These are phyloP conservation scores for Sciurus vulgaris DNA, from an alignment of 2,797 vertebrate species.

Conservation along the genomic window DNA sequence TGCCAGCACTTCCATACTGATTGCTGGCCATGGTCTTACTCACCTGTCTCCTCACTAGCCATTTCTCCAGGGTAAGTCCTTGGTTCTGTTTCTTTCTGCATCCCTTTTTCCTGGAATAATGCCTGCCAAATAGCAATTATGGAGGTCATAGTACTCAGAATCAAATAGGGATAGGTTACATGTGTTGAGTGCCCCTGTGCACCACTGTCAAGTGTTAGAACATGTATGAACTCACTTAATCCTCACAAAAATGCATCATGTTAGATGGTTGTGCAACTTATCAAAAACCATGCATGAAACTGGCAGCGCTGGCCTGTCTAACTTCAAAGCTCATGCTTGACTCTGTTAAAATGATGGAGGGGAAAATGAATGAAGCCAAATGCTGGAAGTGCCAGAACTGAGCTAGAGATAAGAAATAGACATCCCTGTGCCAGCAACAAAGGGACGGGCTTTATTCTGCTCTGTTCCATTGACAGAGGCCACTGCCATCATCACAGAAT, in stretches of 20 bases:
- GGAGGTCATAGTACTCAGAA: background rate
- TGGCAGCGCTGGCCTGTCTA: background rate
- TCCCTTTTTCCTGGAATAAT: background rate
- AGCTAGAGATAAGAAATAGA: background rate
- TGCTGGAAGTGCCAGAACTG: background rate
- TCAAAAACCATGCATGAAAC: no score
- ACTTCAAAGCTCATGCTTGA: background rate
- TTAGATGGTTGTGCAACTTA: background rate
- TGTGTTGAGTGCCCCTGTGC: fast-evolving
- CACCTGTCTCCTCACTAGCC: background rate
- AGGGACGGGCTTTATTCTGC: background rate
- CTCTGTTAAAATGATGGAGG: background rate
- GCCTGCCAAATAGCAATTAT: background rate
- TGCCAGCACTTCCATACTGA: background rate
- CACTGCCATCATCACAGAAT: background rate
- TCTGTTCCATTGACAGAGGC: background rate
- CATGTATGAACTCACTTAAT: background rate
- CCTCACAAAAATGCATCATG: background rate
- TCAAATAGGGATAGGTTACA: background rate
- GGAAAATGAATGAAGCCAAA: background rate
- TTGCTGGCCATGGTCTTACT: background rate
- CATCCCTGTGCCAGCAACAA: background rate
- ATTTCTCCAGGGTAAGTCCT: background rate
- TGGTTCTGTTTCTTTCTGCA: background rate
- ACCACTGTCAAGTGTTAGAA: background rate